Conservation (phyloP, 2,888 invertebrate species). For the Lydus trimaculatus region DNA sequence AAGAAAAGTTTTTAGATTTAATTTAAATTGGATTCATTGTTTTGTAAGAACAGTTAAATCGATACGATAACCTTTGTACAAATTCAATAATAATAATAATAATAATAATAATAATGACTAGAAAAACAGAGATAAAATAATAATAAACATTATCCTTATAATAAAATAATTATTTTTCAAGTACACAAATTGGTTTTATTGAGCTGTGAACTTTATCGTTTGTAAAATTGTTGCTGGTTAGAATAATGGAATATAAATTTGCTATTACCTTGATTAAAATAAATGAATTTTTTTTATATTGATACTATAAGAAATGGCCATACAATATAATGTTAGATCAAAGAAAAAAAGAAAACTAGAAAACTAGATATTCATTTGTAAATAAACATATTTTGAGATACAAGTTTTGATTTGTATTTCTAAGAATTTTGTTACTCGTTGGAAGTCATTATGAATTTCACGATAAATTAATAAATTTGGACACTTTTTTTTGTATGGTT, state of each 20-base stretch:
- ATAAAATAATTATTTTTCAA: constrained; percentile 5
- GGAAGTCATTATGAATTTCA: background rate
- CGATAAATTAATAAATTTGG: background rate
- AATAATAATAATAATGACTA: background rate
- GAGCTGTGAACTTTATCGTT: constrained; percentile 3
- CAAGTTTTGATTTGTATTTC: background rate
- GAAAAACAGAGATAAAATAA: background rate
- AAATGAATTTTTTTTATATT: background rate
- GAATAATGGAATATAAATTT: constrained; percentile 1
- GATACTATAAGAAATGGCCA: too few species aligned
- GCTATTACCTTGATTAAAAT: background rate
- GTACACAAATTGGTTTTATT: constrained; percentile 6
- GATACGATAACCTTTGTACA: background rate
- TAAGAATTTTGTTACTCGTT: background rate
- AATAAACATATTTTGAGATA: background rate
- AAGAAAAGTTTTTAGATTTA: too few species aligned
- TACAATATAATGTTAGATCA: too few species aligned
- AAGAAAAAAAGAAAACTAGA: too few species aligned
- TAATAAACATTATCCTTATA: background rate
- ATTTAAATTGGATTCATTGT: too few species aligned
- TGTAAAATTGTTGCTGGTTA: background rate
- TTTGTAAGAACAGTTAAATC: background rate
- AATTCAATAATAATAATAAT: background rate
- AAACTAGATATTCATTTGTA: too few species aligned
- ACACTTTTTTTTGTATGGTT: background rate